phyloP scores from a whole-genome alignment of 2,888 invertebrate genomes.

The Hydrotaea diabolus region DNA sequence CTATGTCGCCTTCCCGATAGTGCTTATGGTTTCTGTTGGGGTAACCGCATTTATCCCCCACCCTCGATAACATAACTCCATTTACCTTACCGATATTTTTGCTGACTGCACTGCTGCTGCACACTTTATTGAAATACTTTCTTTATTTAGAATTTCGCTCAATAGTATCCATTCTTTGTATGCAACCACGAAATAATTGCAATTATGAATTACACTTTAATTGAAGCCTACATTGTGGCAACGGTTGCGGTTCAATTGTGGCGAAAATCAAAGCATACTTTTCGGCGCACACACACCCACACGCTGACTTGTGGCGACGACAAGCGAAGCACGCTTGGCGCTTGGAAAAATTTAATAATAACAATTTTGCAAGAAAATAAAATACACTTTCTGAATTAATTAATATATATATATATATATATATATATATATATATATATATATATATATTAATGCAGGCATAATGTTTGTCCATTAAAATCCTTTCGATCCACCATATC shows the following conservation, averaged over 20 bases:
- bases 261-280: constrained; percentile 30
- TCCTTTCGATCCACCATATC: neutral
- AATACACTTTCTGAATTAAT: constrained; percentile 34
- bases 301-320: neutral
- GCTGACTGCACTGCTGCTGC: too few species aligned
- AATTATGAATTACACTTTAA: constrained; percentile 19
- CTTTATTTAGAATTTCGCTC: too few species aligned
- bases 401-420: too few species aligned
- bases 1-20: too few species aligned
- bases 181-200: neutral
- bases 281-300: neutral
- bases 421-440: too few species aligned
- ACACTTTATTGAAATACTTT: too few species aligned
- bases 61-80: too few species aligned
- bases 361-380: neutral
- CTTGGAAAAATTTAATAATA: constrained; percentile 7
- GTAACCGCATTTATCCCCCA: too few species aligned
- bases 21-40: too few species aligned
- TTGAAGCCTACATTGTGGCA: constrained; percentile 23
- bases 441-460: constrained; percentile 39
- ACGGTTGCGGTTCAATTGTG: constrained; percentile 29
- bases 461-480: constrained; percentile 36
- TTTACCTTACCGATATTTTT: too few species aligned
- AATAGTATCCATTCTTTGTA: too few species aligned
- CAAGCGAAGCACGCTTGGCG: neutral